A percentile compares a stretch with the other conserved stretches of the same genome.
These are phyloP conservation scores for Minunthozetes semirufus DNA, from an alignment of 2,888 invertebrate genomes.

Conservation along the genomic window DNA sequence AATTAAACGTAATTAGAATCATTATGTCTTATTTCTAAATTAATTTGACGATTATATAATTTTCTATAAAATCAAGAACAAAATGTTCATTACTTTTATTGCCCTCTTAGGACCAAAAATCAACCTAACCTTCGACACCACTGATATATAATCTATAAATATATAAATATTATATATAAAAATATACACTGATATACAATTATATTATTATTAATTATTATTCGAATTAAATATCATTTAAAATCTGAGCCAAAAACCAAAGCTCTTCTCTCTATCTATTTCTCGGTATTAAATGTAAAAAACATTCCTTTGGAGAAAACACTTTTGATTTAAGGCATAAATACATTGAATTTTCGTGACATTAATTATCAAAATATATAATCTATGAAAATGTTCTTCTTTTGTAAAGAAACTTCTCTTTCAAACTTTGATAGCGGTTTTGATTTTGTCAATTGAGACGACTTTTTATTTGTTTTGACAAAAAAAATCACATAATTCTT, in stretches of 20 bases:
- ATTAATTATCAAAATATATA: not conserved
- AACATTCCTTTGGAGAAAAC: not conserved
- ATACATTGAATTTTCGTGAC: not conserved
- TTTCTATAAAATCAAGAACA: too few species aligned
- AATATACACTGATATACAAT: slow-evolving; percentile 5
- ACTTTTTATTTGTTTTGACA: not conserved
- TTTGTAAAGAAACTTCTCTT: not conserved
- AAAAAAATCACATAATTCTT: not conserved
- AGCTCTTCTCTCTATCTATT: not conserved
- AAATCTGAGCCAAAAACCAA: not conserved
- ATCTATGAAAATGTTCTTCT: slow-evolving; percentile 5
- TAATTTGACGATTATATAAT: too few species aligned
- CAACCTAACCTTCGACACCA: too few species aligned
- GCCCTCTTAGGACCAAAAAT: too few species aligned
- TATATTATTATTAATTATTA: not conserved
- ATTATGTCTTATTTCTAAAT: too few species aligned
- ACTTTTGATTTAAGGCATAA: not conserved
- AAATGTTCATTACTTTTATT: too few species aligned
- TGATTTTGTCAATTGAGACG: not conserved
- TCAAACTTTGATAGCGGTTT: not conserved
- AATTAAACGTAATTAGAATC: too few species aligned
- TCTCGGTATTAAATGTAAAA: not conserved
- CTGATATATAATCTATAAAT: not conserved
- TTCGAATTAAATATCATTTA: not conserved
- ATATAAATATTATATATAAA: not conserved